A percentile compares a stretch with the other conserved stretches of the same genome.
Evolutionary conservation across 2,888 invertebrate genomes (phyloP).

Genomic region (Machimus atricapillus): DNA sequence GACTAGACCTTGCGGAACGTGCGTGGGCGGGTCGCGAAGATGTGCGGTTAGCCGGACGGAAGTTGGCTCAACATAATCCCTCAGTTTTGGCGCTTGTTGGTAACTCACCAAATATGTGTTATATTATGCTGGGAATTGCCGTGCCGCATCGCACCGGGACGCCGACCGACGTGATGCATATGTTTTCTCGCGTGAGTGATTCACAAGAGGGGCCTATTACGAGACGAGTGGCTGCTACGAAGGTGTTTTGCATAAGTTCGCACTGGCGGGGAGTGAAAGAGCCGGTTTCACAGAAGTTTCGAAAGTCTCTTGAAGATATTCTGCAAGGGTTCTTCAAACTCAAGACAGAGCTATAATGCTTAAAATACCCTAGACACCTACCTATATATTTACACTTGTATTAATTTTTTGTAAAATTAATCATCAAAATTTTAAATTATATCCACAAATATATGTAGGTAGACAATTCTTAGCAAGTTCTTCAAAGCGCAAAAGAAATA

Average conservation of each 20-base stretch:
- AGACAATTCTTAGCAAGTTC: too few species aligned
- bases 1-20: conserved; percentile 38
- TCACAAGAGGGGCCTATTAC: conserved; percentile 58
- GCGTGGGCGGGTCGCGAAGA: conserved; percentile 44
- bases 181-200: conserved; percentile 54
- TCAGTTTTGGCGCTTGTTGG: conserved; percentile 16
- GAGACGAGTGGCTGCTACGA: conserved; percentile 47
- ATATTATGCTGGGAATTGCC: not conserved
- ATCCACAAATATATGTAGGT: too few species aligned
- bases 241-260: conserved; percentile 14
- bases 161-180: not conserved
- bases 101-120: not conserved
- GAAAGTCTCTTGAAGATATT: not conserved
- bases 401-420: too few species aligned
- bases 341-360: not conserved
- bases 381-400: too few species aligned
- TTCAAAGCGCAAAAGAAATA: too few species aligned
- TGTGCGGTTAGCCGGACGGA: conserved; percentile 49
- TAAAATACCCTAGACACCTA: not conserved
- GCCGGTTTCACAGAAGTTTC: not conserved
- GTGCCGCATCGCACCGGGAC: not conserved
- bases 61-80: conserved; percentile 46
- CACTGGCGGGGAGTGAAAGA: not conserved
- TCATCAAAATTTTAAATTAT: too few species aligned
- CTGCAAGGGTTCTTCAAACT: not conserved